Evolutionary conservation across 2,888 invertebrate genomes (phyloP).

Genomic region (Candidula unifasciata): DNA sequence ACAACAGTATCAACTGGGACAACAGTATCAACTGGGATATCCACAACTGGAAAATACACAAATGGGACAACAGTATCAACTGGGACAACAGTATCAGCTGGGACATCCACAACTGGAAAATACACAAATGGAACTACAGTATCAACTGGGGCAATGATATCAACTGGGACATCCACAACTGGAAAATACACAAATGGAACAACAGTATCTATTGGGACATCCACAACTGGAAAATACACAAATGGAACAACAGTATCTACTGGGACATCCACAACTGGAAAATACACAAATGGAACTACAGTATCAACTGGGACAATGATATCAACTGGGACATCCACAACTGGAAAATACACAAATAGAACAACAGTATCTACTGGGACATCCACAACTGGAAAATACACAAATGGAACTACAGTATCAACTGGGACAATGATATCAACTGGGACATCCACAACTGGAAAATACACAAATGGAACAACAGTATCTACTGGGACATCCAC

Average conservation of each 20-base stretch:
- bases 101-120: slow-evolving; percentile 5
- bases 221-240: slow-evolving; percentile 9
- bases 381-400: no score
- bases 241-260: slow-evolving; percentile 18
- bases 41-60: neutral
- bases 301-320: neutral
- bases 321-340: neutral
- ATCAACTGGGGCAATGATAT: neutral
- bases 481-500: neutral
- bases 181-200: no score
- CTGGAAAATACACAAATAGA: neutral
- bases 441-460: neutral
- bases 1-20: neutral
- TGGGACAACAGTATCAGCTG: slow-evolving; percentile 6
- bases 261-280: slow-evolving; percentile 14
- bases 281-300: slow-evolving; percentile 25
- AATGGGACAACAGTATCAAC: neutral
- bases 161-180: slow-evolving; percentile 17
- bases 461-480: neutral
- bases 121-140: neutral
- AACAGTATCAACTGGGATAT: neutral
- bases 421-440: neutral
- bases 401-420: neutral
- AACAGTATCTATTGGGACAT: neutral
- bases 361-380: neutral